Evolutionary conservation across 2,797 vertebrate species (phyloP).

Genomic region (Oryzias dopingdopingensis): DNA sequence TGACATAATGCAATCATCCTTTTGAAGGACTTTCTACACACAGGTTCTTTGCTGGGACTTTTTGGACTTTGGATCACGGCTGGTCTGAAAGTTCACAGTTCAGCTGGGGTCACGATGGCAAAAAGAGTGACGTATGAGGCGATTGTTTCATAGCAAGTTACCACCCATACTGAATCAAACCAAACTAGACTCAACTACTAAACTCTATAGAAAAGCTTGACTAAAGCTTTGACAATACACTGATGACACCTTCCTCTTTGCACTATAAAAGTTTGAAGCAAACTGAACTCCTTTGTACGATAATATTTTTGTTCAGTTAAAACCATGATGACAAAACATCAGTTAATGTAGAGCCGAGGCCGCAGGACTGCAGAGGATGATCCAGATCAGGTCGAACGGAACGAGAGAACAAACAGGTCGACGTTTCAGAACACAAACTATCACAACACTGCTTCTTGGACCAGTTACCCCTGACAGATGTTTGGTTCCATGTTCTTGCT

Average conservation of each 20-base stretch:
- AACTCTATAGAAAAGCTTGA: no score
- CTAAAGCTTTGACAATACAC: no score
- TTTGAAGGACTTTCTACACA: neutral
- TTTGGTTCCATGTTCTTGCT: constrained; percentile 59
- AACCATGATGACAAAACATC: neutral
- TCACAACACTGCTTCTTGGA: constrained; percentile 71
- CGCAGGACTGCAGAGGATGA: constrained; percentile 13
- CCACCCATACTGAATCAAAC: no score
- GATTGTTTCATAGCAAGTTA: no score
- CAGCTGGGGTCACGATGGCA: no score
- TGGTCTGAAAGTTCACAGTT: no score
- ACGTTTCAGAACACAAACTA: constrained; percentile 49
- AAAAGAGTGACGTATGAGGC: no score
- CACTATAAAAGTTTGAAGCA: constrained; percentile 5
- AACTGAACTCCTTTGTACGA: constrained; percentile 3
- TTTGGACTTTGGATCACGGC: neutral
- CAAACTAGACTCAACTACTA: no score
- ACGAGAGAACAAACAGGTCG: constrained; percentile 50
- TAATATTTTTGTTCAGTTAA: no score
- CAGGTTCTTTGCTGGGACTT: neutral
- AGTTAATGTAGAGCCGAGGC: neutral
- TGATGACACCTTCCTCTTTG: no score
- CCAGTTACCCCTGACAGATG: constrained; percentile 60
- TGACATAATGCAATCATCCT: neutral
- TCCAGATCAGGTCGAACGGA: constrained; percentile 26